Evolutionary conservation across 2,888 invertebrate species (phyloP).

Genomic region (Caenorhabditis doughertyi): DNA sequence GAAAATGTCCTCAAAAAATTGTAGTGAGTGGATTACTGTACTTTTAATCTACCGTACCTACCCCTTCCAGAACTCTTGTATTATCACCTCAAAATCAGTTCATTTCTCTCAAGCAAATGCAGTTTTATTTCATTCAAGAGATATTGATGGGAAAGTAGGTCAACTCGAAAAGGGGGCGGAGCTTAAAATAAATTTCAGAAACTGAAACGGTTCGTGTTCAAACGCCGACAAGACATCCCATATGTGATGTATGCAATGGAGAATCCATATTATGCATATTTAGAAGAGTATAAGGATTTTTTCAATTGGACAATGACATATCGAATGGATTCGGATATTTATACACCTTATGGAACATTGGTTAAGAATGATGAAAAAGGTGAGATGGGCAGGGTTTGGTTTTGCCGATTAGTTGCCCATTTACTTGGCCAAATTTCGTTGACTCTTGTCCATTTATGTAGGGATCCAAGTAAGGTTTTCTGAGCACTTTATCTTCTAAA

Average conservation of each 20-base stretch:
- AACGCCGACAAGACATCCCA: constrained; percentile 40
- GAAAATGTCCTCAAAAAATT: neutral
- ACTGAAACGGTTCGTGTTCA: neutral
- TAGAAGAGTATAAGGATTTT: constrained; percentile 44
- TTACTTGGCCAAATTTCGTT: too few relatives aligned
- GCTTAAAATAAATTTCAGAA: neutral
- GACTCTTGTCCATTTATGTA: too few relatives aligned
- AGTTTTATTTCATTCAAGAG: constrained; percentile 64
- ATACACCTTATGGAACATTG: constrained; percentile 63
- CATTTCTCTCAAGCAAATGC: constrained; percentile 43
- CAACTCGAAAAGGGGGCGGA: neutral
- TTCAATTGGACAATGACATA: constrained; percentile 74
- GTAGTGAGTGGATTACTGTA: neutral
- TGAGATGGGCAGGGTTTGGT: too few relatives aligned
- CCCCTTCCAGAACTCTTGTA: constrained; percentile 38
- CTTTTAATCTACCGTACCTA: too few relatives aligned
- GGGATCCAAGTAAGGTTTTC: too few relatives aligned
- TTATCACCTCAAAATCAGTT: neutral
- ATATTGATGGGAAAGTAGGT: neutral
- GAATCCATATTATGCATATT: constrained; percentile 61
- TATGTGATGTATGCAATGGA: constrained; percentile 67
- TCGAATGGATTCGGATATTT: constrained; percentile 65
- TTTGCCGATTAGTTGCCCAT: too few relatives aligned
- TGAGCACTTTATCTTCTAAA: too few relatives aligned
- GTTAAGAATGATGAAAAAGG: constrained; percentile 2